Conservation (phyloP, 2,113 vertebrate genomes). For the Tinamus guttatus region DNA sequence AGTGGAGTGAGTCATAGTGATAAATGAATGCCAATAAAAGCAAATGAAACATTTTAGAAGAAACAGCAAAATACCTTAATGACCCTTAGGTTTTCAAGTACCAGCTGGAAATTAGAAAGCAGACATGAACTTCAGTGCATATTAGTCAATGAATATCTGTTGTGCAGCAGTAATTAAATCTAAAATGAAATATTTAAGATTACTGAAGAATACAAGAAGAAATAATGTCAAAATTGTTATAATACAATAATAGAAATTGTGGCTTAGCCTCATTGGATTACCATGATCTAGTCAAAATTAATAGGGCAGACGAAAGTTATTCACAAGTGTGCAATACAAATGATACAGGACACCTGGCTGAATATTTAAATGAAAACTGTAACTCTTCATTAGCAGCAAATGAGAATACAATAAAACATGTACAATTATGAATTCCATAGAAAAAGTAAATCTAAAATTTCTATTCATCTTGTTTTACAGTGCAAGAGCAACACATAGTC, state of each 20-base stretch:
- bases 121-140: background rate
- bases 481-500: background rate
- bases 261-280: background rate
- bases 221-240: background rate
- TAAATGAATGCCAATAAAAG: background rate
- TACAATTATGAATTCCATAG: background rate
- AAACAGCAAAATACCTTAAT: background rate
- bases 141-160: background rate
- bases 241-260: background rate
- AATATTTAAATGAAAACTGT: background rate
- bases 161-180: background rate
- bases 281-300: background rate
- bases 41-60: background rate
- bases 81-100: background rate
- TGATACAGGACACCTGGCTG: background rate
- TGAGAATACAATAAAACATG: background rate
- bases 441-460: background rate
- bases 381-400: background rate
- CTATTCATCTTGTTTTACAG: background rate
- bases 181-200: constrained; percentile 6
- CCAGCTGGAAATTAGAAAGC: background rate
- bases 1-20: background rate
- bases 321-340: background rate
- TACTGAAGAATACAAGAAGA: background rate
- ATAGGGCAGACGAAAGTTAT: background rate